These are phyloP conservation scores for Anoura caudifer DNA, from an alignment of 2,113 vertebrate genomes.

Conservation along the genomic window DNA sequence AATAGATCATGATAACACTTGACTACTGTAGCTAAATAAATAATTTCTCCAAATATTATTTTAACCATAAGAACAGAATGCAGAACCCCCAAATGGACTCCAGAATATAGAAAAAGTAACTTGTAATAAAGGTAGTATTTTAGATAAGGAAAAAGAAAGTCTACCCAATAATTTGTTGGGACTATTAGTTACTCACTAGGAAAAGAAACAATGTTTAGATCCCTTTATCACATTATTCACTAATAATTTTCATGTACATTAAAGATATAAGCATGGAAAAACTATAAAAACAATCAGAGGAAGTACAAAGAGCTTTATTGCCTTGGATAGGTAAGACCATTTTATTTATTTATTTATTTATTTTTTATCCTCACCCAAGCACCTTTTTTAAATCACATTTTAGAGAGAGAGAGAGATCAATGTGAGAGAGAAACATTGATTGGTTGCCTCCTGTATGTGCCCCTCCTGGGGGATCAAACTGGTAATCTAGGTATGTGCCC, in stretches of 20 bases:
- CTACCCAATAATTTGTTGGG: background rate
- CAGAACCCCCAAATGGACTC: background rate
- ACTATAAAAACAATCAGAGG: background rate
- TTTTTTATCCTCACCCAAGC: too few relatives aligned
- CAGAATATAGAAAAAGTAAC: background rate
- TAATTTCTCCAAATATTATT: constrained; percentile 19
- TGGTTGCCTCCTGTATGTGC: too few relatives aligned
- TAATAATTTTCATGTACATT: background rate
- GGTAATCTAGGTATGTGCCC: too few relatives aligned
- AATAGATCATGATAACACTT: background rate
- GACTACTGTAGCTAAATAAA: background rate
- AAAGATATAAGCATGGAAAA: background rate
- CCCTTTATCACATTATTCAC: background rate
- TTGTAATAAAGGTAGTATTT: background rate
- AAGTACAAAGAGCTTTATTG: background rate
- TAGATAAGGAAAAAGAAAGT: background rate
- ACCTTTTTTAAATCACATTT: too few relatives aligned
- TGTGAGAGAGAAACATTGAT: too few relatives aligned
- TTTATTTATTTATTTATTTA: background rate
- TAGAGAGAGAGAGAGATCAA: too few relatives aligned
- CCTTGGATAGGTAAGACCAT: background rate
- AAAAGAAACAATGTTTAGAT: background rate
- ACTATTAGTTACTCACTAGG: background rate
- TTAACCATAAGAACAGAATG: background rate
- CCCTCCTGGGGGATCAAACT: too few relatives aligned